Percentiles rank a stretch among this genome's conserved stretches.
Conservation (phyloP, 2,113 vertebrate species). For the Corythaeola cristata region DNA sequence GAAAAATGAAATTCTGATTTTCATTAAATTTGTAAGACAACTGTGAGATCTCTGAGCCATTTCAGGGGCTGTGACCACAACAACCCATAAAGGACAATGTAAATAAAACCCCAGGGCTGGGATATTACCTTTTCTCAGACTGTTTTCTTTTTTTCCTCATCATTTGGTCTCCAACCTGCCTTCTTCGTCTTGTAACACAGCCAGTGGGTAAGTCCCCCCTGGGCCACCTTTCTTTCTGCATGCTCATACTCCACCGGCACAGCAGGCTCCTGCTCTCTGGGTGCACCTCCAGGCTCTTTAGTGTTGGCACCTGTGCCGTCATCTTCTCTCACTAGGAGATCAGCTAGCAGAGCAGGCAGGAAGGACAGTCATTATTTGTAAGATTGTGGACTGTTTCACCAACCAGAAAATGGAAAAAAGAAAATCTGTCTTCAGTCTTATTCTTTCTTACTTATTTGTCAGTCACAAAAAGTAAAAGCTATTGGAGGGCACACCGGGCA, state of each 20-base stretch:
- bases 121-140: neutral
- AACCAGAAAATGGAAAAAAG: neutral
- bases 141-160: neutral
- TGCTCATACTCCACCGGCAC: neutral
- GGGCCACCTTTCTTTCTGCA: neutral
- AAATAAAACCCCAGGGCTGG: neutral
- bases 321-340: neutral
- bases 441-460: neutral
- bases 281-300: neutral
- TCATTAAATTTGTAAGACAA: neutral
- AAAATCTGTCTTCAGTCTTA: neutral
- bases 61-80: neutral
- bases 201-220: neutral
- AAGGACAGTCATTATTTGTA: neutral
- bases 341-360: neutral
- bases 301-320: neutral
- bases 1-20: neutral
- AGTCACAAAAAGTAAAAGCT: neutral
- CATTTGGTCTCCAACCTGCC: neutral
- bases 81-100: neutral
- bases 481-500: neutral
- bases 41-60: neutral
- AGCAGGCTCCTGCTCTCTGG: neutral
- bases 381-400: neutral
- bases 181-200: neutral